phyloP scores from a whole-genome alignment of 2,888 invertebrate species.

The Idaea aversata region DNA sequence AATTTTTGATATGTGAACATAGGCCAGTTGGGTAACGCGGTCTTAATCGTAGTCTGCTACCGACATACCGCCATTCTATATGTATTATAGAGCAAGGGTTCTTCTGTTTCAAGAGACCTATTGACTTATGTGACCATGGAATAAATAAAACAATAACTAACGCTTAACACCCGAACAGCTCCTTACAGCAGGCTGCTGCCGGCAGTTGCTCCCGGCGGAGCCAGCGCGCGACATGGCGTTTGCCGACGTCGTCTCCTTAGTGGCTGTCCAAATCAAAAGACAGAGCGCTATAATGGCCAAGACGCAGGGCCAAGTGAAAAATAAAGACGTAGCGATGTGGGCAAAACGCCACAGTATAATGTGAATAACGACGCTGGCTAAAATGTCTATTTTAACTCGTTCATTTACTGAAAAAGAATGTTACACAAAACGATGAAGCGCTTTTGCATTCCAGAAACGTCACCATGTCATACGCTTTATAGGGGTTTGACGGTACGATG shows the following conservation, averaged over 20 bases:
- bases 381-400: slow-evolving; percentile 35
- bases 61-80: not conserved
- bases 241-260: slow-evolving; percentile 31
- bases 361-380: slow-evolving; percentile 46
- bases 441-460: not conserved
- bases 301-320: slow-evolving; percentile 39
- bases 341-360: slow-evolving; percentile 51
- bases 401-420: slow-evolving; percentile 45
- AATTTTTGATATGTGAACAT: too few species aligned
- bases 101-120: too few species aligned
- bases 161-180: not conserved
- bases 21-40: too few species aligned
- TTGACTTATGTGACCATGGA: not conserved
- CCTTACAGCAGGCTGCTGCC: not conserved
- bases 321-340: slow-evolving; percentile 39
- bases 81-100: not conserved
- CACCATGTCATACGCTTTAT: not conserved
- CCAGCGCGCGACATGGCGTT: slow-evolving; percentile 8
- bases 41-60: not conserved
- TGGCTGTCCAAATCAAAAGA: slow-evolving; percentile 68
- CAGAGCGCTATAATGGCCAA: slow-evolving; percentile 57
- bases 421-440: not conserved
- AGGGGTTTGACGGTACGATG: too few species aligned
- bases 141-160: not conserved
- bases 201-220: not conserved